Base-by-base conservation (phyloP, 1,140 invertebrate genomes). In the Leguminivora glycinivorella region DNA sequence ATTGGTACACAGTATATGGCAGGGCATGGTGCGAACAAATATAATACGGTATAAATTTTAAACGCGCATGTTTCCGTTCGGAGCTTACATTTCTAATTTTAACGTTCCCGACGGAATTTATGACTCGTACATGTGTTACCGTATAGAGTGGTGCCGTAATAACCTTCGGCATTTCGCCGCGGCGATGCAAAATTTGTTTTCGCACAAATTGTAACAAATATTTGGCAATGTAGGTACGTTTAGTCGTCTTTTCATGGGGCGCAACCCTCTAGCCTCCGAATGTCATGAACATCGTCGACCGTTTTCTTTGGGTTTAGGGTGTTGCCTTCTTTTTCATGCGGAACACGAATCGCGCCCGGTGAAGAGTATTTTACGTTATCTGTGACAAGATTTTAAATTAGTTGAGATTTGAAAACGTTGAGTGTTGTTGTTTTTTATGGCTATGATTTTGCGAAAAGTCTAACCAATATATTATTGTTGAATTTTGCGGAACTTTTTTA, bases 11-110 rank as follows among this genome's bases (percentile, higher is more conserved):
- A 26, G 81, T 75, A 43, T 43, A 43, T 75, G 56, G 63, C 75
- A 29, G 9, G 58, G 25, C 74, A 79, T 80, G 75, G 73, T 75
- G 80, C 70, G 78, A 84, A 82, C 79, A 83, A 86, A 85, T 84
- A 86, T 84, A 86, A 85, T 82, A 73, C 74, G 70, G 71, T 83
- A 82, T 87, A 89, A 83, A 87, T 89, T 89, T 85, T 81, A 88
- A 87, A 89, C 78, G 78, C 81, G 80, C 84, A 89, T 87, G 87
- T 83, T 86, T 86, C 85, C 34, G 75, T 76, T 71, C 72, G 67
- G 72, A 72, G 82, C 82, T 81, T 84, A 87, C 85, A 85, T 87
- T 89, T 89, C 85, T 89, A 88, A 89, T 89, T 89, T 89, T 88
- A 89, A 89, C 84, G 83, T 68, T 80, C 84, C 80, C 80, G 80